A percentile compares a stretch with the other conserved stretches of the same genome.
These are phyloP conservation scores for Peromyscus nudipes DNA, from an alignment of 2,797 vertebrate genomes.

Conservation along the genomic window DNA sequence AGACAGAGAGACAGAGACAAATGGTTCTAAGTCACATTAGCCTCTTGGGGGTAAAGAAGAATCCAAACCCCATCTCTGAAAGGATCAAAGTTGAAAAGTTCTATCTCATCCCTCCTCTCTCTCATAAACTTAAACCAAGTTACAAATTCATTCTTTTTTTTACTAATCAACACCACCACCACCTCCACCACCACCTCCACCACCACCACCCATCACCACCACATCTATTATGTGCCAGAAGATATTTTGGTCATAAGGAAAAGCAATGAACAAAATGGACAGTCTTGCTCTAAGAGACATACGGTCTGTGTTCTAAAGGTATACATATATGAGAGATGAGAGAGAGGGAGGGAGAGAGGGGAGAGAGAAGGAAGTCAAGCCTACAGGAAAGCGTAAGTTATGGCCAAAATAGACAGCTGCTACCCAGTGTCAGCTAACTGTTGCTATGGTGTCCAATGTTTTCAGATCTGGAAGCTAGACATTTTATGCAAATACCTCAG, in stretches of 20 bases:
- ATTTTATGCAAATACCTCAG: conserved; percentile 38
- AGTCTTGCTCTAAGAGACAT: neutral
- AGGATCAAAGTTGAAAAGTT: neutral
- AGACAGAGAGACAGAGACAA: neutral
- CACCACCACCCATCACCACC: neutral
- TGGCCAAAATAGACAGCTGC: neutral
- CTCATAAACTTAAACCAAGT: conserved; percentile 4
- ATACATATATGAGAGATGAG: neutral
- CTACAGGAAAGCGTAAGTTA: neutral
- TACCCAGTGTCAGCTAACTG: neutral
- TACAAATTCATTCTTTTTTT: conserved; percentile 29
- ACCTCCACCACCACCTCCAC: neutral
- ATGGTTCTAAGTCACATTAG: neutral
- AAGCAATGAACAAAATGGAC: neutral
- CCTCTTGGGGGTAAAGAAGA: neutral
- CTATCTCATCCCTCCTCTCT: neutral
- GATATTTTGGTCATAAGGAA: conserved; percentile 17
- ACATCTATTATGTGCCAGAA: neutral
- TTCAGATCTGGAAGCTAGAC: neutral
- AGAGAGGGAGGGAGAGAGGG: no score
- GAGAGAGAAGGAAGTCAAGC: neutral
- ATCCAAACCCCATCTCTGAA: neutral
- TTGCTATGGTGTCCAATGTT: neutral
- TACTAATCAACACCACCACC: neutral
- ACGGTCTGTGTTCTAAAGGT: neutral